Evolutionary conservation across 92 coral and sea anemone species (phyloP).

Genomic region (Plumapathes pennacea): DNA sequence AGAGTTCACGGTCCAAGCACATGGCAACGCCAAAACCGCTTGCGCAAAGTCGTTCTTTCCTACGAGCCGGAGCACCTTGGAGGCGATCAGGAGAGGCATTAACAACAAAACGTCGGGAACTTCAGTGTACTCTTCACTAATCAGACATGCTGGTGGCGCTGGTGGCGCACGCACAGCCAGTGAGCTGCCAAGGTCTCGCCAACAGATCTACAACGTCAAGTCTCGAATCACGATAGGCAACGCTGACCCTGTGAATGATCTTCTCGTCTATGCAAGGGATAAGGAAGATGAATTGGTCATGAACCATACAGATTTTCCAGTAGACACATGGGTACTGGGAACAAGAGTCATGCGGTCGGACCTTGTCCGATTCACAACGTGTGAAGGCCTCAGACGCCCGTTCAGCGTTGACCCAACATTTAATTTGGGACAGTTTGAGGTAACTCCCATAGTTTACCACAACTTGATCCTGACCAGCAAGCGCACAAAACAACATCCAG

Average conservation of each 20-base stretch:
- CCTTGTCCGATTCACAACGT: background rate
- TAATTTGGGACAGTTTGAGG: slow-evolving; percentile 1
- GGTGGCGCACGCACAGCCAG: slow-evolving; percentile 2
- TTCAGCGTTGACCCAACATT: slow-evolving; percentile 23
- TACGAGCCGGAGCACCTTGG: slow-evolving; percentile 10
- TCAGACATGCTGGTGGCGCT: slow-evolving; percentile 2
- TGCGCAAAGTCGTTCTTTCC: slow-evolving; percentile 12
- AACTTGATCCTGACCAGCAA: slow-evolving; percentile 12
- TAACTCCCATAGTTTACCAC: background rate
- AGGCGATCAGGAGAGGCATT: background rate
- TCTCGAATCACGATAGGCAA: background rate
- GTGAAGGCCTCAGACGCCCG: background rate
- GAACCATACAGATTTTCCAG: background rate
- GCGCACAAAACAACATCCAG: slow-evolving; percentile 19
- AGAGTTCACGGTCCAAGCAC: slow-evolving; percentile 7
- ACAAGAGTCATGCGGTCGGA: background rate
- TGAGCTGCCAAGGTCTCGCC: slow-evolving; percentile 23
- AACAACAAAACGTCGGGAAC: background rate
- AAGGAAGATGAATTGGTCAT: background rate
- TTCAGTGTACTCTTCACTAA: background rate
- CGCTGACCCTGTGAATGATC: slow-evolving; percentile 2
- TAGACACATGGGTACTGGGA: background rate
- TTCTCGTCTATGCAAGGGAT: background rate
- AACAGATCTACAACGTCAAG: slow-evolving; percentile 25
- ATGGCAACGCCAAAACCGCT: slow-evolving; percentile 26